Conservation (phyloP, 2,888 invertebrate genomes). For the Brenthis daphne region DNA sequence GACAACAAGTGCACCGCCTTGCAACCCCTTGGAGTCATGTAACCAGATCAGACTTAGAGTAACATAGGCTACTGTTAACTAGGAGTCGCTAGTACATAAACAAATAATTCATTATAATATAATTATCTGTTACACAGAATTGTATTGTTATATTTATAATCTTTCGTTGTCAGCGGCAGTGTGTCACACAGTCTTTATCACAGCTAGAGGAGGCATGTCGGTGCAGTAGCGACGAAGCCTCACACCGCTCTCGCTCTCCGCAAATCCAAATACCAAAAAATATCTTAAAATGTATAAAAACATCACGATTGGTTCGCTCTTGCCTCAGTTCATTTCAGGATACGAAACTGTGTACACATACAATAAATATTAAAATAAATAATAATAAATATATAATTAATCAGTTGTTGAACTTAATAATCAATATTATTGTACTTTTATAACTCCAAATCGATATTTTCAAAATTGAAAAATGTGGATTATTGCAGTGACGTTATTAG, state of each 20-base stretch:
- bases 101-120: no score
- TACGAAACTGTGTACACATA: constrained; percentile 49
- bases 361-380: not conserved
- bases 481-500: constrained; percentile 50
- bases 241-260: constrained; percentile 11
- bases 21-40: no score
- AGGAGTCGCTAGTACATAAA: no score
- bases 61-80: no score
- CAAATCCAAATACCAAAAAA: constrained; percentile 31
- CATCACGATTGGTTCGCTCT: constrained; percentile 41
- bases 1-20: no score
- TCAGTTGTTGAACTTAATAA: not conserved
- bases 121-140: no score
- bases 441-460: no score
- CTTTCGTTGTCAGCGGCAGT: constrained; percentile 9
- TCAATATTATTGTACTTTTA: not conserved
- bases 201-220: constrained; percentile 24
- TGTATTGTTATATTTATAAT: no score
- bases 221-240: constrained; percentile 36
- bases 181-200: constrained; percentile 32
- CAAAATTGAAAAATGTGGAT: constrained; percentile 47
- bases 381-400: not conserved
- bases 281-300: constrained; percentile 62
- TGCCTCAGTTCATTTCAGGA: constrained; percentile 51
- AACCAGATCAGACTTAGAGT: no score